A percentile compares a stretch with the other conserved stretches of the same genome.
Evolutionary conservation across 2,113 vertebrate species (phyloP).

Genomic region (Barbus barbus): DNA sequence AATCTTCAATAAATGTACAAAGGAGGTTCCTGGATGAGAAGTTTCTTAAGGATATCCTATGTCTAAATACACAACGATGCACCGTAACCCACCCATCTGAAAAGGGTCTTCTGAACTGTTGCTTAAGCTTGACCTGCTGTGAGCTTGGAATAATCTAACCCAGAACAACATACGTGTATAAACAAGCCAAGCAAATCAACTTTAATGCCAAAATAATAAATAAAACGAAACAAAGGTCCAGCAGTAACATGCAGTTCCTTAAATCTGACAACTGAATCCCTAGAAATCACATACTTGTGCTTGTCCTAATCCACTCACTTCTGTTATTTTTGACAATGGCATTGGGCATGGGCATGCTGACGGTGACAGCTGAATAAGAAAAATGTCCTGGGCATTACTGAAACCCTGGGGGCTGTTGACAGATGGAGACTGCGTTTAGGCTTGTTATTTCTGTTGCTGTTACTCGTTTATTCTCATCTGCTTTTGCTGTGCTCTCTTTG

Average conservation of each 20-base stretch:
- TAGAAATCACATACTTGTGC: not conserved
- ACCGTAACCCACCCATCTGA: not conserved
- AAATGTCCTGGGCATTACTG: slow-evolving; percentile 10
- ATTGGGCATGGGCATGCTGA: slow-evolving; percentile 6
- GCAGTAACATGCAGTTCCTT: not conserved
- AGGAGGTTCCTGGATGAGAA: not conserved
- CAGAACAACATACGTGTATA: not conserved
- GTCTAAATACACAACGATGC: not conserved
- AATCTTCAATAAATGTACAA: not conserved
- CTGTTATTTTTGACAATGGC: not conserved
- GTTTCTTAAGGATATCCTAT: not conserved
- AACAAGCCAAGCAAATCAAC: slow-evolving; percentile 7
- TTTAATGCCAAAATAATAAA: not conserved
- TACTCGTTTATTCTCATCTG: slow-evolving; percentile 13
- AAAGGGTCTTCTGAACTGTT: not conserved
- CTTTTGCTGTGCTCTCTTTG: not conserved
- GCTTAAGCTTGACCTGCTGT: slow-evolving; percentile 1
- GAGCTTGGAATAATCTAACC: slow-evolving; percentile 14
- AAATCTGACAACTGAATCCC: not conserved
- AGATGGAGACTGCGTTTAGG: not conserved
- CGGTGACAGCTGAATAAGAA: not conserved
- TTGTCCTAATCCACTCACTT: no score
- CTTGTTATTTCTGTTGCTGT: slow-evolving; percentile 9
- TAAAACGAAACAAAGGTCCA: not conserved
- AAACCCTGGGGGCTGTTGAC: not conserved